Conservation (phyloP, 2,797 vertebrate species). For the Knipowitschia caucasica region DNA sequence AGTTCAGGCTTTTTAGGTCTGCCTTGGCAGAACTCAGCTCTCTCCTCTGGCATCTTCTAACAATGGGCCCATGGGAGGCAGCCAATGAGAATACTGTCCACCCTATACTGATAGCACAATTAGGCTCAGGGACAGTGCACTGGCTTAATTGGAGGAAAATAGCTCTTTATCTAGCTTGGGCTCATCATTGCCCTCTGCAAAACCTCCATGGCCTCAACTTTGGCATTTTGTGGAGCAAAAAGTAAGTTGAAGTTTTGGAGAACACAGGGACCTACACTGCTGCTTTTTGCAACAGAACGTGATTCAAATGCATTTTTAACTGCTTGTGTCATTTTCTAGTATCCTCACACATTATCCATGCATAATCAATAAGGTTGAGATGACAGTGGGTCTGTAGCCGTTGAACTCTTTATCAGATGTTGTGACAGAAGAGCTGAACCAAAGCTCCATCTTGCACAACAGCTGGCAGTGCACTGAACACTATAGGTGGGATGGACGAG, state of each 20-base stretch:
- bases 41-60: constrained; percentile 65
- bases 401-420: constrained; percentile 63
- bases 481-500: constrained; percentile 27
- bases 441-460: constrained; percentile 53
- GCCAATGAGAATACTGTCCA: constrained; percentile 67
- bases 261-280: not conserved
- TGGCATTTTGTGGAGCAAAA: constrained; percentile 16
- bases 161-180: constrained; percentile 57
- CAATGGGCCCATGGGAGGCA: constrained; percentile 71
- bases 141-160: constrained; percentile 79
- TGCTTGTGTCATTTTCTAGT: not conserved
- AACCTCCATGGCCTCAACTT: constrained; percentile 42
- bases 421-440: constrained; percentile 41
- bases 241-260: constrained; percentile 1
- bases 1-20: constrained; percentile 59
- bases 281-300: not conserved
- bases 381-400: constrained; percentile 26
- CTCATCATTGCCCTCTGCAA: constrained; percentile 48
- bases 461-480: constrained; percentile 50
- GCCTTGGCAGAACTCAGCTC: constrained; percentile 62
- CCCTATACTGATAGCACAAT: constrained; percentile 70
- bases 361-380: constrained; percentile 23
- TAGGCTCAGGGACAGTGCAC: constrained; percentile 69
- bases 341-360: constrained; percentile 7
- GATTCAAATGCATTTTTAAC: not conserved